These are phyloP conservation scores for Pelagia noctiluca DNA, from an alignment of 30 jellyfish, hydroid and myxozoan genomes.

Conservation along the genomic window DNA sequence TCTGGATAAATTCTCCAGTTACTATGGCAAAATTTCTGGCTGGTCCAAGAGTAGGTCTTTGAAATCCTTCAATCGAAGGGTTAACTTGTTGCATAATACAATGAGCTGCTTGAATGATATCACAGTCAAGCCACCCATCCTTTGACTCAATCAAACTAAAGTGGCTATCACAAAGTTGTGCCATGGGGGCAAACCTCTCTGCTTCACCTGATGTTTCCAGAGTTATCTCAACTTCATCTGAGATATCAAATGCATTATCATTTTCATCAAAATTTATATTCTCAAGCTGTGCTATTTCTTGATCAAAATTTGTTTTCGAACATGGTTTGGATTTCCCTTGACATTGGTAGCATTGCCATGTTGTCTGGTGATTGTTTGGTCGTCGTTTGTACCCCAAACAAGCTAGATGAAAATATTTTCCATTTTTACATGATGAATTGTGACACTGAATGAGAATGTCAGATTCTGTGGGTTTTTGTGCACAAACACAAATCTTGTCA, in stretches of 20 bases:
- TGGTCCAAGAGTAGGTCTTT: slow-evolving; percentile 51
- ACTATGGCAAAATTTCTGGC: slow-evolving; percentile 15
- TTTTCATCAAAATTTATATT: neutral
- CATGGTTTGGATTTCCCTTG: no score
- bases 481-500: slow-evolving; percentile 46
- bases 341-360: slow-evolving; percentile 54
- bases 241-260: slow-evolving; percentile 13
- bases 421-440: slow-evolving; percentile 40
- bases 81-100: neutral
- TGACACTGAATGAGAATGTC: slow-evolving; percentile 51
- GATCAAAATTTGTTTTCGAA: slow-evolving; percentile 10
- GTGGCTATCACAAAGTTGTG: no score
- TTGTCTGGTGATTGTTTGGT: slow-evolving; percentile 41
- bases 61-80: slow-evolving; percentile 36
- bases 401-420: slow-evolving; percentile 41
- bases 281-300: slow-evolving; percentile 11
- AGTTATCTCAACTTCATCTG: neutral
- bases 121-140: slow-evolving; percentile 45
- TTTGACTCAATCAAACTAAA: neutral
- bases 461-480: slow-evolving; percentile 13
- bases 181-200: slow-evolving; percentile 30
- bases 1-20: neutral
- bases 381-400: slow-evolving; percentile 63
- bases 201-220: no score
- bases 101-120: slow-evolving; percentile 19